Base-by-base conservation (phyloP, 2,113 vertebrate species). In the Oreochromis niloticus region DNA sequence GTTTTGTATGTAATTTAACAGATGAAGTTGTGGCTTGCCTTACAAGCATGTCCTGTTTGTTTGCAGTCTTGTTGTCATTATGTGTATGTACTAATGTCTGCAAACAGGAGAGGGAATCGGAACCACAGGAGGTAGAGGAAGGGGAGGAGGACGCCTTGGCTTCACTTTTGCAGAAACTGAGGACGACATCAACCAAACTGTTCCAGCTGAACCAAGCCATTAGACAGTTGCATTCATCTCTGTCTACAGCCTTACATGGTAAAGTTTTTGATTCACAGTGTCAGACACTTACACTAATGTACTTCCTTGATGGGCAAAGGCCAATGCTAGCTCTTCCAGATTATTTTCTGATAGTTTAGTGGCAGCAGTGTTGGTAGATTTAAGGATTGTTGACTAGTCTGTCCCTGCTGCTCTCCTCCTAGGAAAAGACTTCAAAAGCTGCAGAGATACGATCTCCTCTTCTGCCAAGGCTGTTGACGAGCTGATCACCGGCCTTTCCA, bases 161-260 rank as follows among this genome's bases (percentile, higher is more conserved):
- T 79, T 87, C 59, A 46, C 93, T 92, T 84, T 87, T 96, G 79
- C 96, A 92, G 90, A 96, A 34, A 73, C 90, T 96, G 66, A 89
- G 80, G 19, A 92, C 85, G 4, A 87, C 96, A n/a, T 96, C 96
- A 22, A 82, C 79, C 7, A 95, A 96, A 56, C 96, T 97, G n/a
- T 96, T 97, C 85, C 95, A 96, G 88, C 91, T 99, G 71, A 97
- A 97, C 85, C 94, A 94, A 22, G 96, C 96, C 73, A 82, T 97
- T 48, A 91, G 91, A 82, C 95, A 97, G 90, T 89, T 97, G 46
- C 90, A 94, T 85, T 93, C 95, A 4, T 93, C 94, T 11, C 83
- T 97, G 83, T 94, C 93, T 79, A 87, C 92, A n/a, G 41, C 85
- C 2, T 91, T 98, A 24, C 95, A 87, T 98, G 98, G 98, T 98